Base-by-base conservation (phyloP, 2,797 vertebrate species). In the Ceryle rudis region DNA sequence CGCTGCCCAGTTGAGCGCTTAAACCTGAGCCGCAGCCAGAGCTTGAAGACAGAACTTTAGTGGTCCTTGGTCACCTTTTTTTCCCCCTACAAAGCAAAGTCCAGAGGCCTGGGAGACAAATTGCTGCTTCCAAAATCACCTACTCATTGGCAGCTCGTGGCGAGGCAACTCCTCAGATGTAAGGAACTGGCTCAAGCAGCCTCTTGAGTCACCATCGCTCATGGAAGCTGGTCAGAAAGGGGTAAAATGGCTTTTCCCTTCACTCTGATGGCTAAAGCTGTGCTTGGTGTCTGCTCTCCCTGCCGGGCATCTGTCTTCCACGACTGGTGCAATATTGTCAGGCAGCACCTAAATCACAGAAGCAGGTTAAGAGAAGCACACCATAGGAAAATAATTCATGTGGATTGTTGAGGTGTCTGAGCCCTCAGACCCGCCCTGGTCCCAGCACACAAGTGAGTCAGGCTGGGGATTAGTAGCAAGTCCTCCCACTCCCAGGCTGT, bases 291-390 rank as follows among this genome's bases (percentile, higher is more conserved):
- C 37, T 37, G 46, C 29, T 7, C 33, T 41, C 51, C 57, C 46
- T 46, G 57, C 51, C 10, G 2, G 19, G n/a, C 66, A 46, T 28
- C 28, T 11, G 2, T 49, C 69, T 75, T 55, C 82, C 71, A 21
- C 1, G 0, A 1, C 35, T 8, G 26, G 13, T 41, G 29, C 66
- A 47, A 13, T 4, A n/a, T 2, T 31, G 6, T 6, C 58, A 54
- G 61, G 35, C 58, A 85, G 62, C 71, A 52, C 41, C 71, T 47
- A 19, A 15, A 52, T 7, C 60, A 42, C 4, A 1, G 5, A 1
- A 26, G 25, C 6, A 55, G 14, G 35, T 82, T 42, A 16, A 13
- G 35, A 70, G 75, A 7, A 81, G 52, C 41, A 33, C 1, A 1
- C 2, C 1, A 9, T 23, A 33, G 10, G 60, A 81, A 33, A 64